These are phyloP conservation scores for Hypercompe scribonia DNA, from an alignment of 2,888 invertebrate species.

Conservation along the genomic window DNA sequence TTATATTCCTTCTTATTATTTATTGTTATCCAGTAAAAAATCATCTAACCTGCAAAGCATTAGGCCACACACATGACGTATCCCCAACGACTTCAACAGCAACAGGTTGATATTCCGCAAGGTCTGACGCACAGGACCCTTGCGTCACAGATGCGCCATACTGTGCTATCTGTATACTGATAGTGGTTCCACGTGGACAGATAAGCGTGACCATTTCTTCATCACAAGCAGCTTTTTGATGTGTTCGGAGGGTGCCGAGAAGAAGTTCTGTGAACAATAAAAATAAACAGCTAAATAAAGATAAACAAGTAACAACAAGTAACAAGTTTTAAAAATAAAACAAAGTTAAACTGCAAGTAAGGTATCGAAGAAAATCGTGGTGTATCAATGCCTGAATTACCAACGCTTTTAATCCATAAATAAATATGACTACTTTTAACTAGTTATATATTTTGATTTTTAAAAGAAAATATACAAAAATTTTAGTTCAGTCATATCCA, in stretches of 20 bases:
- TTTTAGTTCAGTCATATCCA: background rate
- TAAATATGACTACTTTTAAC: too few relatives aligned
- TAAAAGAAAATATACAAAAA: too few relatives aligned
- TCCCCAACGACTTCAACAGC: conserved; percentile 87
- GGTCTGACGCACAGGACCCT: conserved; percentile 81
- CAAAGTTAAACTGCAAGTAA: background rate
- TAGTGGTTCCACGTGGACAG: conserved; percentile 96
- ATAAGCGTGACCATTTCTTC: conserved; percentile 94
- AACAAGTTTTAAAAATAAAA: background rate
- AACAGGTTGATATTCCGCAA: conserved; percentile 81
- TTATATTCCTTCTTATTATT: background rate
- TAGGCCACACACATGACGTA: conserved; percentile 91
- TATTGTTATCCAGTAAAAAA: background rate
- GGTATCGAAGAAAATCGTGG: background rate
- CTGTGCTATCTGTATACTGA: conserved; percentile 96
- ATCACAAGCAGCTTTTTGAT: conserved; percentile 97
- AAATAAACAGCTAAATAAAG: background rate
- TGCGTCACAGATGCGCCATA: conserved; percentile 90
- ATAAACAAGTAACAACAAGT: too few relatives aligned
- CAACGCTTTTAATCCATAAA: background rate
- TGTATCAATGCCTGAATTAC: background rate
- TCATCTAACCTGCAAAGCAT: conserved; percentile 90
- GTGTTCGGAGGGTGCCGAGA: conserved; percentile 95
- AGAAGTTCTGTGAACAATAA: conserved; percentile 90
- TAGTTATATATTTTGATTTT: too few relatives aligned